Conservation (phyloP, 2,113 vertebrate genomes). For the Ameiurus melas region DNA sequence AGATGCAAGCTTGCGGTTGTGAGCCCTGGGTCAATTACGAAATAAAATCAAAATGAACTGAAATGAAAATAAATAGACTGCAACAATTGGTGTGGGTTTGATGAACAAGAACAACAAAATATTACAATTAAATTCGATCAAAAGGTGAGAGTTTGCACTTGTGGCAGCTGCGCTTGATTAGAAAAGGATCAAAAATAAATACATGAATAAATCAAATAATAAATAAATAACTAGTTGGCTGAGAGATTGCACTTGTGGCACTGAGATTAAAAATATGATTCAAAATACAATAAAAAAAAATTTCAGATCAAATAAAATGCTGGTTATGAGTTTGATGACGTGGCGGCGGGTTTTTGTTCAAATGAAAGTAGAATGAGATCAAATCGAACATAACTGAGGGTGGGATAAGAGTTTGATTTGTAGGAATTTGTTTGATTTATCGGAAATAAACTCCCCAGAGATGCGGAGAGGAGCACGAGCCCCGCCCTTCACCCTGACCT, state of each 20-base stretch:
- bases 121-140: not conserved
- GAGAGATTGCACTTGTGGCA: not conserved
- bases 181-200: not conserved
- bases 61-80: not conserved
- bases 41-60: not conserved
- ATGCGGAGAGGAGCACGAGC: not conserved
- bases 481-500: not conserved
- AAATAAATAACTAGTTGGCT: not conserved
- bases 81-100: too few relatives aligned
- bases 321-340: not conserved
- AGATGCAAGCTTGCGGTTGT: not conserved
- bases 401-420: not conserved
- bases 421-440: slow-evolving; percentile 10
- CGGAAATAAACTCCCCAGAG: not conserved
- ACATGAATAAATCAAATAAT: not conserved
- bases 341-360: not conserved
- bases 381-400: not conserved
- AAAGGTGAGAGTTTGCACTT: not conserved
- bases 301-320: not conserved
- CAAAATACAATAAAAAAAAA: not conserved
- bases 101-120: not conserved
- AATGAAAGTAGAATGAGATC: not conserved
- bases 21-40: not conserved
- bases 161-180: not conserved
- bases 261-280: not conserved